These are phyloP conservation scores for Drosophila falleni DNA, from an alignment of 2,888 invertebrate genomes.

Conservation along the genomic window DNA sequence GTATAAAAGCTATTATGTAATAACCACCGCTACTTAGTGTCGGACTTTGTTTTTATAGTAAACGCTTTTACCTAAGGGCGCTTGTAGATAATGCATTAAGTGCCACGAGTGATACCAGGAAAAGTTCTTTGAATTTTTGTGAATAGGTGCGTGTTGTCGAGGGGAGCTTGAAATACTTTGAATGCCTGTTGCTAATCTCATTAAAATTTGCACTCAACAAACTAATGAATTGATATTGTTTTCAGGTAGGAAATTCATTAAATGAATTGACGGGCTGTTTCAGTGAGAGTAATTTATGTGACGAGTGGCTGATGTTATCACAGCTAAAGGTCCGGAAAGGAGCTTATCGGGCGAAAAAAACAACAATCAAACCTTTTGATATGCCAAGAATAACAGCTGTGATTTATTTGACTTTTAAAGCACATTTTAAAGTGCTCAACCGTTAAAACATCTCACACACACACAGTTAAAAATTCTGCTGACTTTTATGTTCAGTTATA, in stretches of 20 bases:
- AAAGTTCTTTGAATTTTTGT: conserved; percentile 66
- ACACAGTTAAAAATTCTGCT: conserved; percentile 44
- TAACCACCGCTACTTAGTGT: conserved; percentile 76
- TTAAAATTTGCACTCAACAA: conserved; percentile 62
- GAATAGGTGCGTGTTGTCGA: conserved; percentile 41
- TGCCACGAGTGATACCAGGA: background rate
- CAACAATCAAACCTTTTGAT: conserved; percentile 56
- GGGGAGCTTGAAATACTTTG: conserved; percentile 15
- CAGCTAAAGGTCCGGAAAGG: conserved; percentile 25
- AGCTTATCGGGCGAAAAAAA: conserved; percentile 59
- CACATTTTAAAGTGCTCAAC: conserved; percentile 55
- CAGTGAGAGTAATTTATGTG: conserved; percentile 65
- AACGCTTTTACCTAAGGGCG: conserved; percentile 24
- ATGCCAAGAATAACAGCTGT: conserved; percentile 58
- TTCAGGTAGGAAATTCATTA: conserved; percentile 20
- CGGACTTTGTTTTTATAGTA: conserved; percentile 72
- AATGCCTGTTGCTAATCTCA: conserved; percentile 60
- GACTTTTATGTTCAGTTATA: conserved; percentile 56
- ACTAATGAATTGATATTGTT: conserved; percentile 75
- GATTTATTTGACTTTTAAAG: conserved; percentile 68
- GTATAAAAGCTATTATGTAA: conserved; percentile 69
- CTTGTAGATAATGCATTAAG: conserved; percentile 26
- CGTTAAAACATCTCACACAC: conserved; percentile 27
- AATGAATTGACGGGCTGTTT: conserved; percentile 12
- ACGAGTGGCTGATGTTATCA: conserved; percentile 62